Conservation (phyloP, 2,888 invertebrate species). For the Leptinotarsa tumamoca region DNA sequence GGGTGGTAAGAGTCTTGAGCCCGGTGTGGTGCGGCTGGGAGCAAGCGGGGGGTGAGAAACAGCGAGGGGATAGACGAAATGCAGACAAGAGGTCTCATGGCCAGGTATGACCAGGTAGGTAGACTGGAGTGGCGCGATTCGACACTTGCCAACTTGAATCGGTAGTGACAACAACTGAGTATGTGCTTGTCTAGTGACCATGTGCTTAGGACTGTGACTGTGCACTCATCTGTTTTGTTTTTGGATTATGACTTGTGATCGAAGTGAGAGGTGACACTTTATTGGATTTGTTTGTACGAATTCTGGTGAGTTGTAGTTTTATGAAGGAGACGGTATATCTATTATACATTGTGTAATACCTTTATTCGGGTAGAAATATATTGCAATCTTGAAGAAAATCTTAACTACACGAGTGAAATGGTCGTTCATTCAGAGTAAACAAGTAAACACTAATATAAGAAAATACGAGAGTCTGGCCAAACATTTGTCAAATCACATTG, state of each 20-base stretch:
- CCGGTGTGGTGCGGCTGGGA: constrained; percentile 29
- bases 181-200: constrained; percentile 17
- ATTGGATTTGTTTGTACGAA: constrained; percentile 22
- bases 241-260: constrained; percentile 25
- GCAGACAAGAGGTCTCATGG: constrained; percentile 43
- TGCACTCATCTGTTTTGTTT: constrained; percentile 22
- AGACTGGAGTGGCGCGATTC: constrained; percentile 38
- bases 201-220: constrained; percentile 31
- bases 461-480: too few relatives aligned
- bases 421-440: too few relatives aligned
- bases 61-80: constrained; percentile 38
- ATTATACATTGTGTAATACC: too few relatives aligned
- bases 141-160: constrained; percentile 43
- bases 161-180: constrained; percentile 32
- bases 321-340: neutral
- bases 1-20: constrained; percentile 31
- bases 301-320: neutral
- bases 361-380: too few relatives aligned
- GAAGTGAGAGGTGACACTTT: constrained; percentile 21
- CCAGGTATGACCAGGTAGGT: constrained; percentile 41
- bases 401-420: too few relatives aligned
- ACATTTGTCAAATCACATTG: too few relatives aligned
- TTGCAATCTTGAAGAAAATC: too few relatives aligned
- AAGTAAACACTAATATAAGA: too few relatives aligned
- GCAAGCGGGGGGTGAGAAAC: constrained; percentile 33